Percentiles rank a stretch among this genome's conserved stretches.
Evolutionary conservation across 2,888 invertebrate genomes (phyloP).

Genomic region (Thecophora atra): DNA sequence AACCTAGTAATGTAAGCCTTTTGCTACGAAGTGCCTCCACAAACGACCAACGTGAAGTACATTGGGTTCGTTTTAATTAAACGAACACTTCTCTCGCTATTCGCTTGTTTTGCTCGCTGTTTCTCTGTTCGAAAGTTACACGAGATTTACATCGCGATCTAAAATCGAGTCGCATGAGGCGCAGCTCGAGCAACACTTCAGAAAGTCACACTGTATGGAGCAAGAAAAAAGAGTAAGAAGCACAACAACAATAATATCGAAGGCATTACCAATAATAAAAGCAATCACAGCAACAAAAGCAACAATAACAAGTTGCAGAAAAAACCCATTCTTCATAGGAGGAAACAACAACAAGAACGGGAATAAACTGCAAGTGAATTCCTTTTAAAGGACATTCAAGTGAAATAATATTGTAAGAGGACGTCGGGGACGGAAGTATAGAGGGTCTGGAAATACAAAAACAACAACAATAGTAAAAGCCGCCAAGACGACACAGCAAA

Average conservation of each 20-base stretch:
- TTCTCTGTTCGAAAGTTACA: not conserved
- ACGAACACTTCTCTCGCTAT: constrained; percentile 43
- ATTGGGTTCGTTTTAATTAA: constrained; percentile 56
- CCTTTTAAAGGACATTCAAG: too few relatives aligned
- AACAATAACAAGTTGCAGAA: constrained; percentile 1
- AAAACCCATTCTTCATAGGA: not conserved
- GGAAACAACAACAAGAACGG: not conserved
- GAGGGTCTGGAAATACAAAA: not conserved
- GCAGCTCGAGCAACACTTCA: constrained; percentile 20
- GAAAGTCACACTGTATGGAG: not conserved
- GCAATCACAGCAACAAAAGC: not conserved
- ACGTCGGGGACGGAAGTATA: too few relatives aligned
- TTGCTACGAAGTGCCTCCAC: constrained; percentile 2
- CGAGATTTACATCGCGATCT: constrained; percentile 31
- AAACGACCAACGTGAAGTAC: constrained; percentile 8
- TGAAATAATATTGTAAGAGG: not conserved
- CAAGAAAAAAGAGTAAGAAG: not conserved
- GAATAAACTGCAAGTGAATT: not conserved
- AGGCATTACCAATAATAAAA: not conserved
- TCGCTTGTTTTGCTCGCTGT: constrained; percentile 51
- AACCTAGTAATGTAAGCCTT: not conserved
- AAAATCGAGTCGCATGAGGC: constrained; percentile 26
- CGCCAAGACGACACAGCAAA: not conserved
- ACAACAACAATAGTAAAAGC: not conserved
- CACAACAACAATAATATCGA: not conserved